A percentile compares a stretch with the other conserved stretches of the same genome.
phyloP scores from a whole-genome alignment of 2,888 invertebrate genomes.

The Drosophila parthenogenetica region DNA sequence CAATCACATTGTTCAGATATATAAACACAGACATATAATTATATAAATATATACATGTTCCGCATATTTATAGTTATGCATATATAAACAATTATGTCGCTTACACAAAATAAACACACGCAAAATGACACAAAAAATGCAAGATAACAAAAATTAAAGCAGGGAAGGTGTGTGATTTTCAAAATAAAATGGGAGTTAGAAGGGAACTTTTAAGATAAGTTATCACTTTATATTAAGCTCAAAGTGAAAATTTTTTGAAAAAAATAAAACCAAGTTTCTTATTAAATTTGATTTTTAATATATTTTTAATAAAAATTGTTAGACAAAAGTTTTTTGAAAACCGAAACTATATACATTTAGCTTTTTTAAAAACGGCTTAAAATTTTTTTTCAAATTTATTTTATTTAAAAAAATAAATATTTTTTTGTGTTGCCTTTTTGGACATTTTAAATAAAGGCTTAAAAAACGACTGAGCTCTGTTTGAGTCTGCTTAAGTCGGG shows the following conservation, averaged over 20 bases:
- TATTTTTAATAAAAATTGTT: background rate
- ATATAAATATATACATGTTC: conserved; percentile 14
- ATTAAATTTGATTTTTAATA: too few species aligned
- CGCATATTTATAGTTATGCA: conserved; percentile 51
- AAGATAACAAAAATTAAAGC: conserved; percentile 16
- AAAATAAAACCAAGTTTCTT: background rate
- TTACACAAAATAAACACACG: conserved; percentile 35
- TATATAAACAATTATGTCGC: conserved; percentile 56
- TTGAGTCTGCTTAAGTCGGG: too few species aligned
- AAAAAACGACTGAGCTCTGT: too few species aligned
- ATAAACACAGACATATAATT: conserved; percentile 7
- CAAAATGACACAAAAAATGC: conserved; percentile 12
- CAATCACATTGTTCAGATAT: background rate
- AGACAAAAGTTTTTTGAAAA: too few species aligned
- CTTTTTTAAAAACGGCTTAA: too few species aligned
- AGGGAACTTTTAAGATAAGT: background rate
- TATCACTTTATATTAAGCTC: too few species aligned
- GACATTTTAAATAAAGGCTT: too few species aligned
- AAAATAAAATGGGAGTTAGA: background rate
- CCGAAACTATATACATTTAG: too few species aligned
- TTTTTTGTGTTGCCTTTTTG: too few species aligned
- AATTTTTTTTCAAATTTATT: too few species aligned
- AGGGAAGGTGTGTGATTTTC: background rate
- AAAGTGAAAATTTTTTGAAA: background rate
- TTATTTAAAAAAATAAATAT: too few species aligned